Conservation (phyloP, 2,113 vertebrate genomes). For the Carassius auratus region DNA sequence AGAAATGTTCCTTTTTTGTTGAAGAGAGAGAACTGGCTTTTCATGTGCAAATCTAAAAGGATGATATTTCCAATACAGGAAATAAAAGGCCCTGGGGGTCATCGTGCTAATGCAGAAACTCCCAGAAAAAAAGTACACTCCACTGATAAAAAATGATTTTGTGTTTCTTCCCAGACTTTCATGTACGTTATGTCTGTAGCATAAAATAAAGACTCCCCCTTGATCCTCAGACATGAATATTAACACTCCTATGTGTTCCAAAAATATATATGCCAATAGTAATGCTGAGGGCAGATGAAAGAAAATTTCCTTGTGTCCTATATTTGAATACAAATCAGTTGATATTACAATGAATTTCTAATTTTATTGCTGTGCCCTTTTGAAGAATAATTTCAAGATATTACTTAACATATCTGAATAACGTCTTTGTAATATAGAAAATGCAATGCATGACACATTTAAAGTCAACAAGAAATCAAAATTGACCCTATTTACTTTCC, state of each 20-base stretch:
- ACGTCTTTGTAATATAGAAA: neutral
- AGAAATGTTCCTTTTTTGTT: constrained; percentile 25
- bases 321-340: constrained; percentile 67
- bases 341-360: constrained; percentile 46
- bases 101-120: constrained; percentile 53
- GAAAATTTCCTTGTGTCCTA: constrained; percentile 57
- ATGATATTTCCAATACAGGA: constrained; percentile 37
- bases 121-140: constrained; percentile 34
- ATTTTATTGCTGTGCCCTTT: constrained; percentile 11
- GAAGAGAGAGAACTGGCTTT: constrained; percentile 37
- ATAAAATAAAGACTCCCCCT: constrained; percentile 51
- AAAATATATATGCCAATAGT: constrained; percentile 29
- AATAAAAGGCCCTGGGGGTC: constrained; percentile 47
- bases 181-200: constrained; percentile 30
- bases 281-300: constrained; percentile 55
- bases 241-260: constrained; percentile 41
- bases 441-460: neutral
- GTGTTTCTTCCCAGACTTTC: constrained; percentile 38
- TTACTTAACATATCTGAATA: neutral
- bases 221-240: constrained; percentile 50
- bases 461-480: neutral
- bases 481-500: neutral
- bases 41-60: constrained; percentile 60
- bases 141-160: constrained; percentile 21
- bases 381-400: neutral